These are phyloP conservation scores for Oxygymnocypris stewartii DNA, from an alignment of 2,113 vertebrate genomes.

Conservation along the genomic window DNA sequence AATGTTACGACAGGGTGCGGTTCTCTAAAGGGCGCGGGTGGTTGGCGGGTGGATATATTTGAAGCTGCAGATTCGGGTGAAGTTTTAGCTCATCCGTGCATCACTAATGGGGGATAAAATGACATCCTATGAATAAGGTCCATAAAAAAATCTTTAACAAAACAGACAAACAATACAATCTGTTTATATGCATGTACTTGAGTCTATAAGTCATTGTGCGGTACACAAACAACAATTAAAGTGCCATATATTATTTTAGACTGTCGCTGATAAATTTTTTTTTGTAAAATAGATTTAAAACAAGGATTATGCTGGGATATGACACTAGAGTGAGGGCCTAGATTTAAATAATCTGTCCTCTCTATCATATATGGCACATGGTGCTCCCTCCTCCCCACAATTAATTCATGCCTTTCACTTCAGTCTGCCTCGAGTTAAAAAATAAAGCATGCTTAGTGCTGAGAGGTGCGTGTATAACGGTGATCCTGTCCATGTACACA, in stretches of 20 bases:
- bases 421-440: slow-evolving; percentile 19
- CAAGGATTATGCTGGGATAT: slow-evolving; percentile 18
- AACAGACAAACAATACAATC: slow-evolving; percentile 23
- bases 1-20: no score
- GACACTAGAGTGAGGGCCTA: slow-evolving; percentile 1
- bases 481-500: slow-evolving; percentile 37
- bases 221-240: slow-evolving; percentile 37
- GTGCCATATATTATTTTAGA: slow-evolving; percentile 37
- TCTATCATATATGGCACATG: slow-evolving; percentile 28
- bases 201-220: slow-evolving; percentile 32
- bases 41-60: no score
- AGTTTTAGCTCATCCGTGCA: no score
- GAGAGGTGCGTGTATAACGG: slow-evolving; percentile 37
- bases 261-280: neutral
- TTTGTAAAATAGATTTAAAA: slow-evolving; percentile 23
- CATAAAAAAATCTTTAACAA: neutral
- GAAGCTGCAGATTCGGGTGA: no score
- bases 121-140: neutral
- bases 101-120: neutral
- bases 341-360: slow-evolving; percentile 31
- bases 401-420: slow-evolving; percentile 35
- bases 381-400: slow-evolving; percentile 21
- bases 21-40: no score
- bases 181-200: slow-evolving; percentile 29
- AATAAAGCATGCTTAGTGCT: slow-evolving; percentile 35